Percentiles rank a stretch among this genome's conserved stretches.
These are phyloP conservation scores for Phocides pigmalion DNA, from an alignment of 1,140 invertebrate genomes.

Conservation along the genomic window DNA sequence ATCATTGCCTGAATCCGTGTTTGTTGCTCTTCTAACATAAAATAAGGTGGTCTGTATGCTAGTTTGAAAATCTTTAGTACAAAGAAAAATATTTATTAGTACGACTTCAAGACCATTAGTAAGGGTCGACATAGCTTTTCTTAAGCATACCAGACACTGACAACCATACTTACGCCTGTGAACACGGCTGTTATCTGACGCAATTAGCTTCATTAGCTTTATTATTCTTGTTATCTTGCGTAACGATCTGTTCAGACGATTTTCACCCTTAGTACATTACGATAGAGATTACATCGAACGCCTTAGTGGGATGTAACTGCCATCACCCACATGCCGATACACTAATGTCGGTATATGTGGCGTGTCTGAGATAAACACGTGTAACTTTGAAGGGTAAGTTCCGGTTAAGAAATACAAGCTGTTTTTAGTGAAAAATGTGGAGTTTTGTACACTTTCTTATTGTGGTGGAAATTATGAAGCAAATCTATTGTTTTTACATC, in stretches of 20 bases:
- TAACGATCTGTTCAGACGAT: conserved; percentile 5
- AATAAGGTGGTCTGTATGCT: too few species aligned
- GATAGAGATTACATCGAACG: not conserved
- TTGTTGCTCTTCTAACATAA: too few species aligned
- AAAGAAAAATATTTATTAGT: too few species aligned
- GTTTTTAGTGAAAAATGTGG: too few species aligned
- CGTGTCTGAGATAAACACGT: conserved; percentile 14
- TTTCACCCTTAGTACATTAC: conserved; percentile 1
- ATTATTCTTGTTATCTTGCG: conserved; percentile 15
- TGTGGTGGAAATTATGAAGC: too few species aligned
- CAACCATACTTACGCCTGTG: conserved; percentile 35
- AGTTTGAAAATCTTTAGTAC: too few species aligned
- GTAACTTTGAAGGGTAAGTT: not conserved
- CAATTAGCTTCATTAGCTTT: conserved; percentile 34
- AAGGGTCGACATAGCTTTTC: conserved; percentile 24
- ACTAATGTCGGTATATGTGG: conserved; percentile 19
- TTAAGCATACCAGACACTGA: conserved; percentile 32
- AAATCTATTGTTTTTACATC: too few species aligned
- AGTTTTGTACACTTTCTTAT: too few species aligned
- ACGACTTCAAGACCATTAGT: not conserved
- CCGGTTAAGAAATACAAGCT: too few species aligned
- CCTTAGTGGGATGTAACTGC: not conserved
- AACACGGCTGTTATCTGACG: conserved; percentile 31
- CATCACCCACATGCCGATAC: conserved; percentile 18
- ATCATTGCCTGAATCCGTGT: too few species aligned